Evolutionary conservation across 2,888 invertebrate genomes (phyloP), one percentile per base, ranked within the genome.

Genomic region (Deroplatys truncata): DNA sequence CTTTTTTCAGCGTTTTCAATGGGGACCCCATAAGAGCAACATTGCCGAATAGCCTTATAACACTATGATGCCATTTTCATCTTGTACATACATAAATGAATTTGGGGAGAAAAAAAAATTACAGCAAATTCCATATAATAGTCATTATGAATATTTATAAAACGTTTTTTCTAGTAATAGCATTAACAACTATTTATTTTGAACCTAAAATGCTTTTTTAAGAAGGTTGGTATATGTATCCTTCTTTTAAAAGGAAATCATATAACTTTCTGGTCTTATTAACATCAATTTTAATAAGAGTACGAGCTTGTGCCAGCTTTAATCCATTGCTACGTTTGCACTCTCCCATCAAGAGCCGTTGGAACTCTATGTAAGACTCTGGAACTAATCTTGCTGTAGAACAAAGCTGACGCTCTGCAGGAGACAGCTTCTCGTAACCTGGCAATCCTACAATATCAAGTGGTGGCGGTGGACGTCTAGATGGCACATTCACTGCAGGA

Each of bases 261-360:
- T 97, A 97, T 92, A 98, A 96, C 93, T 97, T 97, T 91, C 98
- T 95, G 0, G 98, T 98, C 91, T 95, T 95, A 92, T 94, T 94
- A 3, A 98, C 98, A 94, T 98, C 98, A 91, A 98, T 98, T 93
- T 98, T 98, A 83, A 98, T 95, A 85, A 98, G 94, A 84, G 95
- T 95, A 88, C 98, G 94, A 0, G 98, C 98, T 92, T 98, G 97
- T 2, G 97, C 96, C 90, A 98, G 94, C 90, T 96, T 95, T 10
- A 98, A 93, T 90, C 95, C 96, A 0, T 97, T 97, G 90, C 95
- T 94, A 93, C 97, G 98, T 90, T 96, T 95, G 93, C 97, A 97
- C 93, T 98, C 98, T 0, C 95, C 93, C 82, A 97, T 95, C 10
- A 98, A 93, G 86, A 96, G 94, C 83, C 95, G 95, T 92, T 97